Conservation (phyloP, 2,888 invertebrate species). For the Asteroscopus sphinx region DNA sequence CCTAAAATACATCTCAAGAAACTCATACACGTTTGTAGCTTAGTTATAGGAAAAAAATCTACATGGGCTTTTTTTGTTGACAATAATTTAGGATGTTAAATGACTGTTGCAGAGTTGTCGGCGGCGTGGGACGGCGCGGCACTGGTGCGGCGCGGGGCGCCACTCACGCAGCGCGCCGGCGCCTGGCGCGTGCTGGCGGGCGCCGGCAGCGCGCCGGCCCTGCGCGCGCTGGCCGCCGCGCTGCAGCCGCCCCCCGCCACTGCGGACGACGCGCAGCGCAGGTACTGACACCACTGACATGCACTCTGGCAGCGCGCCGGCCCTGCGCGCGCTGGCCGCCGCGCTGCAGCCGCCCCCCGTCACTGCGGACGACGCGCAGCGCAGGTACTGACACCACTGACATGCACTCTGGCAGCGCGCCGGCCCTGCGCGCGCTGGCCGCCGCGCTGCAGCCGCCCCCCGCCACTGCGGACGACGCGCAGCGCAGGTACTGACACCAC, state of each 20-base stretch:
- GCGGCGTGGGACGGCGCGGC: conserved; percentile 47
- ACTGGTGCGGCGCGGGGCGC: conserved; percentile 28
- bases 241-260: conserved; percentile 61
- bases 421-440: conserved; percentile 58
- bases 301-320: conserved; percentile 63
- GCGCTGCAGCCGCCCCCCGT: conserved; percentile 66
- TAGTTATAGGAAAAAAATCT: too few relatives aligned
- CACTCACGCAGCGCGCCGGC: conserved; percentile 48
- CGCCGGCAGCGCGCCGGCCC: conserved; percentile 63
- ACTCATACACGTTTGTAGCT: too few relatives aligned
- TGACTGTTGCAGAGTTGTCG: conserved; percentile 54
- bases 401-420: conserved; percentile 63
- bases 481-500: conserved; percentile 58
- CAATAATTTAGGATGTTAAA: neutral
- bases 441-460: conserved; percentile 67
- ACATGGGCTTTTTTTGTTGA: too few relatives aligned
- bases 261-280: conserved; percentile 58
- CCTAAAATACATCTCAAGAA: too few relatives aligned
- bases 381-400: conserved; percentile 58
- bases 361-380: conserved; percentile 55
- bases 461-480: conserved; percentile 51
- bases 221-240: conserved; percentile 62
- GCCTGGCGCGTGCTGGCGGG: conserved; percentile 70
- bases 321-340: conserved; percentile 56
- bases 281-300: too few relatives aligned